phyloP scores from a whole-genome alignment of 2,888 invertebrate species.

The Galerucella calmariensis region DNA sequence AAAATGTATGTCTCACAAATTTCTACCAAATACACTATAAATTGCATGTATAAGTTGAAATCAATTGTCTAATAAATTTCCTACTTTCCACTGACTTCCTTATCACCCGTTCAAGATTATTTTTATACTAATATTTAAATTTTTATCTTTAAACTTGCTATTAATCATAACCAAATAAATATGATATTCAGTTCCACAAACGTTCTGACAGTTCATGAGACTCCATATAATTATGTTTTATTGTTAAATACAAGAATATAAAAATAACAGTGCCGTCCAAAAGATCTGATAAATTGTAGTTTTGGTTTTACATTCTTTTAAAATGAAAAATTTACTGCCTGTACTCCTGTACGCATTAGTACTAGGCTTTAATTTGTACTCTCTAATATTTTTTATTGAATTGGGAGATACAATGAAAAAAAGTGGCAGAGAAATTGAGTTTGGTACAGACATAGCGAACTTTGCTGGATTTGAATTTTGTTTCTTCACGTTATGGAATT shows the following conservation, averaged over 20 bases:
- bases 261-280: not conserved
- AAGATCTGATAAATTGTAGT: not conserved
- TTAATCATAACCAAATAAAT: not conserved
- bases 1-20: too few relatives aligned
- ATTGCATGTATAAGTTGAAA: too few relatives aligned
- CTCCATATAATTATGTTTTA: not conserved
- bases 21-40: too few relatives aligned
- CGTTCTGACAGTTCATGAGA: not conserved
- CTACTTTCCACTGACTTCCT: not conserved
- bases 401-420: constrained; percentile 19
- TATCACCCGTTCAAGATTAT: not conserved
- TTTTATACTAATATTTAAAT: not conserved
- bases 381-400: constrained; percentile 19
- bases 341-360: not conserved
- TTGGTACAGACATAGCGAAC: constrained; percentile 18
- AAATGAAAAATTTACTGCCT: constrained; percentile 3
- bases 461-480: constrained; percentile 24
- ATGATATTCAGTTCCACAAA: not conserved
- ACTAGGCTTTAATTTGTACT: constrained; percentile 17
- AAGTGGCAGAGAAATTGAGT: constrained; percentile 16
- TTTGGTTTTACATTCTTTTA: not conserved
- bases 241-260: not conserved
- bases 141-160: not conserved
- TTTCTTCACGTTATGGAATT: constrained; percentile 42
- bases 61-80: too few relatives aligned